Conservation (phyloP, 2,888 invertebrate species). For the Coelinius sp. region DNA sequence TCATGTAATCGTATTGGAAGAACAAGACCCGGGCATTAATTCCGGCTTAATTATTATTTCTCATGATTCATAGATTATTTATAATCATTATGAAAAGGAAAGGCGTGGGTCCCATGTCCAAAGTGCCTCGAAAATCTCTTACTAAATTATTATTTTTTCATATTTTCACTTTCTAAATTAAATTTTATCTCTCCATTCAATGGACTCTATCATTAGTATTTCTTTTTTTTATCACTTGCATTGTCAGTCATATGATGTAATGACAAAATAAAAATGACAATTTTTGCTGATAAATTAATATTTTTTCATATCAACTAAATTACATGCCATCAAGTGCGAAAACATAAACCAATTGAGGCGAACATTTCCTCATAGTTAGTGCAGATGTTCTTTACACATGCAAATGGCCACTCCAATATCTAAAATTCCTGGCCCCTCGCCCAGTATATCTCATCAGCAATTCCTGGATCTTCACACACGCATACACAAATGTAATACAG, state of each 20-base stretch:
- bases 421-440: neutral
- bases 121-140: conserved; percentile 49
- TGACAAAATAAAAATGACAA: neutral
- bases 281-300: neutral
- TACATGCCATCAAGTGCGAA: conserved; percentile 4
- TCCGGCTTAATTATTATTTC: conserved; percentile 43
- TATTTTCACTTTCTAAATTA: conserved; percentile 7
- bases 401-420: neutral
- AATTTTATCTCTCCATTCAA: conserved; percentile 16
- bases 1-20: conserved; percentile 59
- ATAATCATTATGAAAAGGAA: conserved; percentile 50
- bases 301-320: neutral
- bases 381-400: conserved; percentile 15
- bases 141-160: conserved; percentile 6
- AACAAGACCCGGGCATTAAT: conserved; percentile 60
- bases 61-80: conserved; percentile 34
- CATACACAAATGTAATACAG: neutral
- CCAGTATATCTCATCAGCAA: neutral
- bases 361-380: neutral
- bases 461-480: neutral
- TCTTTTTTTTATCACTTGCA: neutral
- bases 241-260: conserved; percentile 8
- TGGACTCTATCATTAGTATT: conserved; percentile 13
- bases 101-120: conserved; percentile 66
- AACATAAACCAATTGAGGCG: neutral